phyloP scores from a whole-genome alignment of 1,140 invertebrate genomes.

The Cylas formicarius region DNA sequence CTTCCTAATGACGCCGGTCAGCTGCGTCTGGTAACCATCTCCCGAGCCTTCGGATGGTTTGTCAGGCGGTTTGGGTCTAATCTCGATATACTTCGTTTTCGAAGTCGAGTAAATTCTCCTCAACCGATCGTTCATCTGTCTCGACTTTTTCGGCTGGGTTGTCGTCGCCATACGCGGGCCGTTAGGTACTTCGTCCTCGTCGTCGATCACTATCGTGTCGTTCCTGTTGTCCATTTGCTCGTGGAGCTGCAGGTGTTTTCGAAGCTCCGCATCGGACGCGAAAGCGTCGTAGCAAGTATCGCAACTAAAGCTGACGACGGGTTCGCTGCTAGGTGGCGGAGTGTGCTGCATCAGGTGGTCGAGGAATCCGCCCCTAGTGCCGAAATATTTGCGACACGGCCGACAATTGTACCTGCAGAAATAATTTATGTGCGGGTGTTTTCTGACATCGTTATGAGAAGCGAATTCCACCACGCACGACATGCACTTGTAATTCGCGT shows the following conservation, averaged over 20 bases:
- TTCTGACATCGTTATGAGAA: conserved; percentile 11
- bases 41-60: conserved; percentile 8
- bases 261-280: conserved; percentile 14
- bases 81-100: not conserved
- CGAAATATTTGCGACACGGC: conserved; percentile 16
- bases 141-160: not conserved
- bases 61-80: not conserved
- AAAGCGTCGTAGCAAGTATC: conserved; percentile 23
- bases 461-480: conserved; percentile 11
- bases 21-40: too few relatives aligned
- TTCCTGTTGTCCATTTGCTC: conserved; percentile 10
- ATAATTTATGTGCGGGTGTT: conserved; percentile 11
- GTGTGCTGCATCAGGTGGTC: conserved; percentile 22
- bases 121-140: not conserved
- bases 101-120: not conserved
- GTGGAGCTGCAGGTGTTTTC: conserved; percentile 16
- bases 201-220: conserved; percentile 9
- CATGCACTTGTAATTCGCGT: conserved; percentile 12
- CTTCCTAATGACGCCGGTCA: too few relatives aligned
- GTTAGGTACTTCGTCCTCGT: conserved; percentile 8
- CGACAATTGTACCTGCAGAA: conserved; percentile 20
- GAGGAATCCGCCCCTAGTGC: conserved; percentile 20
- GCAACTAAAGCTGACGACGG: conserved; percentile 16
- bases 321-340: not conserved
- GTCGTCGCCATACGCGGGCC: not conserved